Evolutionary conservation across 1,140 invertebrate genomes (phyloP), one percentile per base, ranked within the genome.

Genomic region (honey bee (Apis mellifera)): DNA sequence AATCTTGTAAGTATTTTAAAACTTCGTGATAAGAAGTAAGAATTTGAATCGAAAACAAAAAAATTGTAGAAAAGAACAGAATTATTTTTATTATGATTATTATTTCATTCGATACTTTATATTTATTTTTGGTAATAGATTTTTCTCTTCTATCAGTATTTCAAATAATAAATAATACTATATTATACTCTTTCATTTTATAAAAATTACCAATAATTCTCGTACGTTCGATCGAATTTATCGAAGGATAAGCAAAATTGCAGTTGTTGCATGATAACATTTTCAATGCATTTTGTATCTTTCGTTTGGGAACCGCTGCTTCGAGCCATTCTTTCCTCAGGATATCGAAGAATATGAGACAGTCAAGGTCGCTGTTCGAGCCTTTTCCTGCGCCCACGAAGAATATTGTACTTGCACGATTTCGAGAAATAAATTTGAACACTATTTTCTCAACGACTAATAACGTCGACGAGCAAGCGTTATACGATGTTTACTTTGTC

Each of bases 381-480:
- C 42, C 66, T 69, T 69, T 69, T 69, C 66, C 48, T 52, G 66
- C 66, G 48, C 66, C 66, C 66, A 69, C 66, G 66, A 69, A 50
- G 66, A 69, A 13, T 23, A 50, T 69, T 50, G 48, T 66, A 32
- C 42, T 11, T 48, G 1, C 3, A 65, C 64, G 12, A 32, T 1
- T 48, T 12, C 32, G 11, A n/a, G n/a, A 69, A 69, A 52, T 50
- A 69, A 69, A 69, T 69, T 69, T 50, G 21, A 69, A 23, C n/a
- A 8, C 48, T 69, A 23, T 23, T 52, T n/a, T 1, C n/a, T 23
- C 9, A 4, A n/a, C 19, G 48, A 50, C 8, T 52, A n/a, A 9
- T 15, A 23, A 26, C 11, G 26, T 13, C 26, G 15, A 64, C 9
- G 11, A 9, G 15, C 11, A 12, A 54, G 4, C 15, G 23, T 17